Base-by-base conservation (phyloP, 2,113 vertebrate genomes). In the Coregonus clupeaformis region DNA sequence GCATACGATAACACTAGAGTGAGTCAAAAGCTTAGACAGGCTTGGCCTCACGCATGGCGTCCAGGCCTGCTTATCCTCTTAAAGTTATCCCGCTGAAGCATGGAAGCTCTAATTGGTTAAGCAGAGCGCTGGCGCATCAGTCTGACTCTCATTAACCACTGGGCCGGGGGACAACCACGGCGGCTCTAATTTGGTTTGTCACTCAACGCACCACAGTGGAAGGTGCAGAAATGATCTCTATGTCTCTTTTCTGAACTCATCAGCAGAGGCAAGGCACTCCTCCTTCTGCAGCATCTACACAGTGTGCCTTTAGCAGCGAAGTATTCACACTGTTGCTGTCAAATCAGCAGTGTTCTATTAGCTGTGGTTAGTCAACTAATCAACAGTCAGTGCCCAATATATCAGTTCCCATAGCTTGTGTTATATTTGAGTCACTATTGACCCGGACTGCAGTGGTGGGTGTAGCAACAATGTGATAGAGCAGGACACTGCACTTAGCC, bases 91-190 rank as follows among this genome's bases (percentile, higher is more conserved):
- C 55, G 45, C 68, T 78, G 78, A 82, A 76, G 70, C 68, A 68
- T 77, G 47, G 77, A 64, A 68, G 32, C 75, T 86, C 88, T 89
- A 89, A 92, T 84, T 88, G 86, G 87, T 78, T 82, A 83, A 85
- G 82, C 79, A 66, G 68, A 68, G 62, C 75, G 66, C 80, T 77
- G 49, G 57, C 72, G 73, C 72, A 87, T 87, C 80, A 81, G 68
- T 24, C 65, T 2, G 52, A 67, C 72, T 76, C 71, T 82, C 68
- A 86, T 83, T 80, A 82, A 72, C 75, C 57, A 57, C 57, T 65
- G 57, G 78, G 60, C 42, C 25, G 70, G 47, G 27, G 6, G 65
- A 73, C 71, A 73, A 59, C 30, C 5, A 59, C 22, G 59, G 69
- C 55, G 2, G 55, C 65, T 78, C 63, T 52, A 29, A 80, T 77